These are phyloP conservation scores for Anthophora plumipes DNA, from an alignment of 2,888 invertebrate species.

Conservation along the genomic window DNA sequence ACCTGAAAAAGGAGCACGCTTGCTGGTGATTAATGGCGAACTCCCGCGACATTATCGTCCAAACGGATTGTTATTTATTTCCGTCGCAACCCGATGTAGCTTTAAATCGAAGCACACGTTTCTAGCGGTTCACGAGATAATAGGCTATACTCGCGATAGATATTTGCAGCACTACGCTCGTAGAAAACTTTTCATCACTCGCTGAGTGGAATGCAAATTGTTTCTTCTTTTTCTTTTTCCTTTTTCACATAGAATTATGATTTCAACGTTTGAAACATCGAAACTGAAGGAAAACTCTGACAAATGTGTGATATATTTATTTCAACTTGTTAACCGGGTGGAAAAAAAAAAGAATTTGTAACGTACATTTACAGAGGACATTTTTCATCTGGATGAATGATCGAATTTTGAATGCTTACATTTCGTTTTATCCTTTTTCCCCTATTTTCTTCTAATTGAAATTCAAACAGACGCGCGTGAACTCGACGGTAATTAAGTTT, in stretches of 20 bases:
- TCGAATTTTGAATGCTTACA: background rate
- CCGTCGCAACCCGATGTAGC: background rate
- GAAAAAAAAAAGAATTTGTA: too few species aligned
- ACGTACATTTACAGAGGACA: too few species aligned
- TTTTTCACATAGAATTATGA: background rate
- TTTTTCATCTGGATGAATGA: too few species aligned
- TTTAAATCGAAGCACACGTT: slow-evolving; percentile 13
- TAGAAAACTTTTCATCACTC: background rate
- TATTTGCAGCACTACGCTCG: background rate
- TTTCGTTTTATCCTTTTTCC: background rate
- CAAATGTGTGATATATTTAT: too few species aligned
- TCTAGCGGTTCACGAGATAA: background rate
- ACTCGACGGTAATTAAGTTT: background rate
- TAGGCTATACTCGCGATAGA: background rate
- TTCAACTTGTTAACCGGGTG: too few species aligned
- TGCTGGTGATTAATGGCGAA: slow-evolving; percentile 35
- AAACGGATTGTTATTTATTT: slow-evolving; percentile 33
- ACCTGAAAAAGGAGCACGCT: slow-evolving; percentile 15
- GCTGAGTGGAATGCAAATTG: background rate
- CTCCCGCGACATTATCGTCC: slow-evolving; percentile 3
- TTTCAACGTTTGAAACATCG: background rate
- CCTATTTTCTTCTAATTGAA: too few species aligned
- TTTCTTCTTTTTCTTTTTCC: too few species aligned
- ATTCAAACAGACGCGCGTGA: background rate
- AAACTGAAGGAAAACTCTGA: background rate